Evolutionary conservation across 2,797 vertebrate genomes (phyloP).

Genomic region (Borostomias antarcticus): DNA sequence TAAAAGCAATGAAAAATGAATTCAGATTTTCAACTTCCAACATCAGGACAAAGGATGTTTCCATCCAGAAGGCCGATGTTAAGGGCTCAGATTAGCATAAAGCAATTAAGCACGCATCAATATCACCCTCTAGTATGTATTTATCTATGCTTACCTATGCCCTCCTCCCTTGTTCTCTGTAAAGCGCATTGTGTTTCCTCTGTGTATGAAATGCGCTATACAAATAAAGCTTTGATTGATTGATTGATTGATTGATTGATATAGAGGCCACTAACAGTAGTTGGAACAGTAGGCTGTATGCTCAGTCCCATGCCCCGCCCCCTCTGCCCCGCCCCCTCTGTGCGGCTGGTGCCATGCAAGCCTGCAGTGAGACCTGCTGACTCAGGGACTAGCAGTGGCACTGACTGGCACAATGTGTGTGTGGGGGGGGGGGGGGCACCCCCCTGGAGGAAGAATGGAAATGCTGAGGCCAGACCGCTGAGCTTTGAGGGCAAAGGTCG

Average conservation of each 20-base stretch:
- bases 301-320: neutral
- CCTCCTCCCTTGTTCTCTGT: no score
- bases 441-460: conserved; percentile 17
- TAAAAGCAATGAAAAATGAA: neutral
- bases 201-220: no score
- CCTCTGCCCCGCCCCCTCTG: neutral
- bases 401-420: conserved; percentile 18
- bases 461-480: conserved; percentile 28
- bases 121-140: no score
- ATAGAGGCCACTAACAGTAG: neutral
- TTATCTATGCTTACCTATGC: no score
- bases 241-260: no score
- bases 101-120: neutral
- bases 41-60: neutral
- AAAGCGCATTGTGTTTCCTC: no score
- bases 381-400: conserved; percentile 12
- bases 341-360: neutral
- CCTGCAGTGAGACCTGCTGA: conserved; percentile 22
- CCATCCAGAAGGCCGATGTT: neutral
- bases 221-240: no score
- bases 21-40: neutral
- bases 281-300: neutral
- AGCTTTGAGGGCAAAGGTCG: conserved; percentile 12
- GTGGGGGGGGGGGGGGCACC: neutral
- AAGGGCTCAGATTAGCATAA: neutral